Conservation (phyloP, 2,113 vertebrate species). For the Arothron firmamentum region DNA sequence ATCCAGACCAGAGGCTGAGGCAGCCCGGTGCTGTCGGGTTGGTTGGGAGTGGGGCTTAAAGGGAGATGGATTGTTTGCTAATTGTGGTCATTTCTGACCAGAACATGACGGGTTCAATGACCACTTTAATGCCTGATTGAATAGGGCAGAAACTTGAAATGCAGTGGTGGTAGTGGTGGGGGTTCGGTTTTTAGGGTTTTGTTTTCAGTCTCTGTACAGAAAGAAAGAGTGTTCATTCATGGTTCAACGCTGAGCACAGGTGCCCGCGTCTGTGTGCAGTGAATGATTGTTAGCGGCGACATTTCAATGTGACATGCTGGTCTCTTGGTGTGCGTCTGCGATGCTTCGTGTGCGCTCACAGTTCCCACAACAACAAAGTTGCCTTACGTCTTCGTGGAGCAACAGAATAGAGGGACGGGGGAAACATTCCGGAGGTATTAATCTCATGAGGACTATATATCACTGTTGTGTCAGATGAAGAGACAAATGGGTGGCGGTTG, state of each 20-base stretch:
- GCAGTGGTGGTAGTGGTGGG: constrained; percentile 38
- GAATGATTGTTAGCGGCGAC: constrained; percentile 21
- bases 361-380: too few species aligned
- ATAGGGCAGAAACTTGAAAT: constrained; percentile 60
- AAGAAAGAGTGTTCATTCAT: constrained; percentile 43
- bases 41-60: constrained; percentile 74
- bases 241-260: constrained; percentile 49
- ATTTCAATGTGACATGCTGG: constrained; percentile 19
- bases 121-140: constrained; percentile 74
- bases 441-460: constrained; percentile 96
- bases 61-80: constrained; percentile 88
- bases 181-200: constrained; percentile 47
- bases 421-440: constrained; percentile 77
- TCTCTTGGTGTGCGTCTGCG: constrained; percentile 16
- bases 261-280: constrained; percentile 11
- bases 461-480: constrained; percentile 90
- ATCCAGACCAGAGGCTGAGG: constrained; percentile 73
- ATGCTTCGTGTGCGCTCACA: too few species aligned
- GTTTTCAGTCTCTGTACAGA: constrained; percentile 31
- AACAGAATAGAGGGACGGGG: constrained; percentile 55
- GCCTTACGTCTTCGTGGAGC: constrained; percentile 18
- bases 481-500: constrained; percentile 93
- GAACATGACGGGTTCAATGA: constrained; percentile 85
- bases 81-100: constrained; percentile 90
- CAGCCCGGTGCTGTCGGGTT: constrained; percentile 75